Base-by-base conservation (phyloP, 1,140 invertebrate genomes). In the Macrotrachela quadricornifera region DNA sequence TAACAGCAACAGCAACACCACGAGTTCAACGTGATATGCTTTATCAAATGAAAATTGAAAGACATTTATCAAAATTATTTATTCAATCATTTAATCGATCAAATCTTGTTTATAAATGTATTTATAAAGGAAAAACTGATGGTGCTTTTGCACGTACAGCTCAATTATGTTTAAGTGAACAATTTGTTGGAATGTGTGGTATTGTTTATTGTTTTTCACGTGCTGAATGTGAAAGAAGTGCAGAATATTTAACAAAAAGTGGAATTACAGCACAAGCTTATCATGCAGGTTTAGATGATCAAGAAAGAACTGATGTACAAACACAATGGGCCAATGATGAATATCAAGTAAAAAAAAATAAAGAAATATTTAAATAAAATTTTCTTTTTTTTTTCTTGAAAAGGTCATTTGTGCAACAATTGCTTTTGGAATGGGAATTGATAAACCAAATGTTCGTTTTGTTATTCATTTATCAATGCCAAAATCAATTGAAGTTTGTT, bases 381-480 rank as follows among this genome's bases (percentile, higher is more conserved):
- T n/a, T n/a, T n/a, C n/a, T n/a, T n/a, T n/a, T n/a, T n/a, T n/a
- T n/a, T n/a, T n/a, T n/a, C n/a, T n/a, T n/a, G n/a, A n/a, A n/a
- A 56, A 79, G 76, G 73, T 79, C 45, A 81, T 92, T 17, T 90
- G 85, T 68, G 90, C 90, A 17, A 96, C 90, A 0, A 85, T 95
- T 58, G 90, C 90, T 0, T 91, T 92, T 74, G 86, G 86, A 45
- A 94, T 96, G 88, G 91, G 90, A 13, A 90, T 95, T 56, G 88
- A 96, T 72, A 96, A 95, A 64, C 80, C 87, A 13, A 69, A 71
- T 60, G 70, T 72, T 4, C 56, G 68, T 36, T 72, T 64, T 61
- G 68, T 72, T 0, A 78, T 96, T 50, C 91, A 96, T 69, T 82
- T 82, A 63, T 79, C 83, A 1, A 59, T 94, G 54, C 88, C 90